Evolutionary conservation across 2,797 vertebrate species (phyloP).

Genomic region (Chrysocyon brachyurus): DNA sequence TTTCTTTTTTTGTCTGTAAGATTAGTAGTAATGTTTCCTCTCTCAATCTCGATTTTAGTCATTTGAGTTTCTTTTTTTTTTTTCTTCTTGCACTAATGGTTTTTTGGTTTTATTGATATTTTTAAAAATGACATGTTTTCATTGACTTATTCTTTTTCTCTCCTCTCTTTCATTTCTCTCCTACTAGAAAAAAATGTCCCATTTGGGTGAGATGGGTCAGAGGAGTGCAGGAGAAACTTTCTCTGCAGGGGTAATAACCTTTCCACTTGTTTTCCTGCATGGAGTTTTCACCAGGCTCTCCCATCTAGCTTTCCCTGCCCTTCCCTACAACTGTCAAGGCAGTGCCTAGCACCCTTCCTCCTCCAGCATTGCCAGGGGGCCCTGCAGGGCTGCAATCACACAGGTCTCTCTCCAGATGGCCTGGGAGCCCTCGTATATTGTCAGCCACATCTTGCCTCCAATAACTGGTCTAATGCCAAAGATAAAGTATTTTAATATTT

Average conservation of each 20-base stretch:
- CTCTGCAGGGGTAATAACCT: neutral
- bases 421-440: neutral
- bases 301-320: rapidly evolving
- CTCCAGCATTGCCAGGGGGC: rapidly evolving
- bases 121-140: neutral
- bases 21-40: neutral
- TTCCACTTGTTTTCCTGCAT: neutral
- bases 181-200: neutral
- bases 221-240: neutral
- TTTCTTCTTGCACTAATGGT: neutral
- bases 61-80: neutral
- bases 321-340: too few relatives aligned
- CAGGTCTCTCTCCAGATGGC: neutral
- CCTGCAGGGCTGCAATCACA: neutral
- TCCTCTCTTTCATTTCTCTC: neutral
- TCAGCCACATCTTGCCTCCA: neutral
- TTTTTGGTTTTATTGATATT: neutral
- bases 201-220: neutral
- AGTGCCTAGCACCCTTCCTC: too few relatives aligned
- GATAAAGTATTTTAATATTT: neutral
- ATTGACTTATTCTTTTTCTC: neutral
- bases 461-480: neutral
- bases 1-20: neutral
- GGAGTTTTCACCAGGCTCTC: neutral
- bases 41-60: neutral